Evolutionary conservation across 2,113 vertebrate genomes (phyloP).

Genomic region (Proteles cristata): DNA sequence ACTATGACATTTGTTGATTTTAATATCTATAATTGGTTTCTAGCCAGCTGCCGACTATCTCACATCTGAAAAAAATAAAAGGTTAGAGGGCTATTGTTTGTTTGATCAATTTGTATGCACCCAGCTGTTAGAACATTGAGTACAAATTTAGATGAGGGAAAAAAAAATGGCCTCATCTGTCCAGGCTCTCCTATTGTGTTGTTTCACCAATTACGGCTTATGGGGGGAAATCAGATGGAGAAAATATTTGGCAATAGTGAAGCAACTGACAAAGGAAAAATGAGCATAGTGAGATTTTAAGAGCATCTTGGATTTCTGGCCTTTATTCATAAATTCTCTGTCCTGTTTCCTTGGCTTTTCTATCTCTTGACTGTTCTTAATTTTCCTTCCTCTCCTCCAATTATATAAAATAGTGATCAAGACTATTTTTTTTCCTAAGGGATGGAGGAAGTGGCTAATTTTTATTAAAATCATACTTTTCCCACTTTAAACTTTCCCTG

Average conservation of each 20-base stretch:
- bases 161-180: background rate
- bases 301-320: background rate
- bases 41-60: background rate
- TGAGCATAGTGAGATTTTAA: background rate
- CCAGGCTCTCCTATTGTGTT: background rate
- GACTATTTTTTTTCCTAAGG: background rate
- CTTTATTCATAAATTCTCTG: background rate
- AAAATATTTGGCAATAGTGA: constrained; percentile 11
- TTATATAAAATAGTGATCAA: constrained; percentile 24
- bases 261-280: background rate
- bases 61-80: constrained; percentile 51
- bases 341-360: background rate
- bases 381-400: background rate
- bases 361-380: background rate
- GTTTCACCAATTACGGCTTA: constrained; percentile 42
- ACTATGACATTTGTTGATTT: constrained; percentile 38
- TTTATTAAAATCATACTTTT: background rate
- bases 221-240: constrained; percentile 28
- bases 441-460: background rate
- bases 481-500: constrained; percentile 36
- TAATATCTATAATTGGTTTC: background rate
- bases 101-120: constrained; percentile 59
- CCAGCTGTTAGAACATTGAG: constrained; percentile 40
- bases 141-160: constrained; percentile 29
- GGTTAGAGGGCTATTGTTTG: constrained; percentile 34